Conservation (phyloP, 2,888 invertebrate genomes). For the Eilema griseolum region DNA sequence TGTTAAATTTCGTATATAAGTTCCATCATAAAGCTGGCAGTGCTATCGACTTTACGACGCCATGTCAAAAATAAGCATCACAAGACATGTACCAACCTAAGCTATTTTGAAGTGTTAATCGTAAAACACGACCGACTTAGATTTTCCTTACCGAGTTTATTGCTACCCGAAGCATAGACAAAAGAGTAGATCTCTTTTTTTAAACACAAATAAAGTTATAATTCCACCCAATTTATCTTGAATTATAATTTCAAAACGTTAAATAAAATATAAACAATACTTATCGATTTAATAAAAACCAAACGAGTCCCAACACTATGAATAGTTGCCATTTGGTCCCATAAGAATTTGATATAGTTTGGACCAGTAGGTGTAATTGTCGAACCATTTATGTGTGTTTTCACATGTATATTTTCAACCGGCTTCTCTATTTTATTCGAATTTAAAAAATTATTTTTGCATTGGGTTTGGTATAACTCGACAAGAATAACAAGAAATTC, state of each 20-base stretch:
- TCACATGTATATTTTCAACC: too few relatives aligned
- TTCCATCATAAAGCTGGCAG: neutral
- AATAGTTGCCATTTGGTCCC: too few relatives aligned
- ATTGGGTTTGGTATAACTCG: too few relatives aligned
- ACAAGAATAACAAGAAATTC: too few relatives aligned
- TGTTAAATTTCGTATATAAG: neutral
- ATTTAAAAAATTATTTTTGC: too few relatives aligned
- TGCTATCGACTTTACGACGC: neutral
- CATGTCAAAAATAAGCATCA: slow-evolving; percentile 11
- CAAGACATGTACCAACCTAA: neutral
- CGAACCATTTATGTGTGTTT: too few relatives aligned
- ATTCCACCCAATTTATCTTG: too few relatives aligned
- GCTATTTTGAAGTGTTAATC: slow-evolving; percentile 17
- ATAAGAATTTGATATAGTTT: too few relatives aligned
- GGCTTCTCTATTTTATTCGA: too few relatives aligned
- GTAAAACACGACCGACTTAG: slow-evolving; percentile 13
- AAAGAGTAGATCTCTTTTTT: slow-evolving; percentile 2
- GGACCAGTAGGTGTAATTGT: too few relatives aligned
- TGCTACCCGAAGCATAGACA: slow-evolving; percentile 11
- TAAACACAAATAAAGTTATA: neutral
- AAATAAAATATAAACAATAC: neutral
- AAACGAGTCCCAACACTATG: neutral
- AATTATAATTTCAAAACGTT: too few relatives aligned
- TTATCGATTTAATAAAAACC: neutral
- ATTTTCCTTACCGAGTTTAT: slow-evolving; percentile 7